Base-by-base conservation (phyloP, 30 jellyfish, hydroid and myxozoan species). In the Chrysaora quinquecirrha region DNA sequence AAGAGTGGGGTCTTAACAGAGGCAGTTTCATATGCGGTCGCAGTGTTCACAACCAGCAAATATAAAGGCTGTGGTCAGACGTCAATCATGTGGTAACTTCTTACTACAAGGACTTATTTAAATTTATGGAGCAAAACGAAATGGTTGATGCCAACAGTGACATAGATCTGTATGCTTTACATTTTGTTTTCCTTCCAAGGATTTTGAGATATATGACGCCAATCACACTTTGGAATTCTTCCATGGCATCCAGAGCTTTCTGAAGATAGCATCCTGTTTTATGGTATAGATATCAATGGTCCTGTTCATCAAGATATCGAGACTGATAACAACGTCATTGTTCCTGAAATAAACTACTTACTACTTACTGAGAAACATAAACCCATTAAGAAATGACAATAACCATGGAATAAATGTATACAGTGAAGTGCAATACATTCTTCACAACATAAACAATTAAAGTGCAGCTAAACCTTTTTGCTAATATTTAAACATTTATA, bases 41-140 rank as follows among this genome's bases (percentile, higher is more conserved):
- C 43, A 28, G 77, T 19, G 95, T 72, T 3, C 95, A 72, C 50
- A 84, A 84, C 68, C 89, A 71, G 30, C 72, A 76, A 6, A 84
- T 72, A 21, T 83, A 84, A 25, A 34, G 89, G 34, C 64, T 84
- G 29, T 84, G 95, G 95, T 68, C 46, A 20, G 89, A 84, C 62
- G 93, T 82, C n/a, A 68, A 82, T 19, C 56, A 79, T 14, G 67
- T 80, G 52, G 83, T 49, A 12, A 33, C 48, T 64, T 48, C 47
- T 20, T 47, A 19, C 83, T 80, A 64, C 75, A 64, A 64, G 10
- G 83, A 32, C 25, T 30, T 80, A 62, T 80, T 80, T 62, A 16
- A 56, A 34, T 48, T 67, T 69, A 64, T 80, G 84, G 90, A 65
- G 30, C 6, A 29, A 43, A 31, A 33, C 32, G 90, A 82, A 34